Percentiles rank a stretch among this genome's conserved stretches.
Evolutionary conservation across 2,888 invertebrate species (phyloP).

Genomic region (Aporophyla lueneburgensis): DNA sequence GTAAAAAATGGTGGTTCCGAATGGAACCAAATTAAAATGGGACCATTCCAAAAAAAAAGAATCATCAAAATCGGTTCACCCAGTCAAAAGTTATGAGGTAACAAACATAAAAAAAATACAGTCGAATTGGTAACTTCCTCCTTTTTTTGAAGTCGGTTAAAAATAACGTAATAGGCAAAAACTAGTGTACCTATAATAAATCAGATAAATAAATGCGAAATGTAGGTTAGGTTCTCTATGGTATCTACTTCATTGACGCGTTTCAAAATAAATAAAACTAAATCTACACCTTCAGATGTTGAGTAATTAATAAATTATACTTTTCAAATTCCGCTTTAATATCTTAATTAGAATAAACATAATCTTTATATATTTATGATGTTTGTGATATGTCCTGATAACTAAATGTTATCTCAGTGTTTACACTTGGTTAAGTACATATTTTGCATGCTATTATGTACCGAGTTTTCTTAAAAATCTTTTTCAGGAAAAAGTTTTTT

Average conservation of each 20-base stretch:
- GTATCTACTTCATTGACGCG: neutral
- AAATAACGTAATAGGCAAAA: too few relatives aligned
- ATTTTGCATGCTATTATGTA: conserved; percentile 13
- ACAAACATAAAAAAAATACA: too few relatives aligned
- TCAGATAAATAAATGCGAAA: neutral
- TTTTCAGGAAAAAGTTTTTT: neutral
- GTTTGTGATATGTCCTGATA: conserved; percentile 42
- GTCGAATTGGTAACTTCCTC: too few relatives aligned
- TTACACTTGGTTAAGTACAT: conserved; percentile 4
- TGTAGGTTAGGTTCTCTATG: too few relatives aligned
- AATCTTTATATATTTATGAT: conserved; percentile 54
- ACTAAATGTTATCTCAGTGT: conserved; percentile 29
- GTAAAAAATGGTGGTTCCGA: too few relatives aligned
- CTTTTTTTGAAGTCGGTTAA: too few relatives aligned
- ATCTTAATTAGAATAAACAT: conserved; percentile 20
- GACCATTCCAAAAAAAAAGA: too few relatives aligned
- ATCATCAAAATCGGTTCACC: too few relatives aligned
- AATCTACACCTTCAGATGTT: neutral
- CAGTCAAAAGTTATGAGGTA: too few relatives aligned
- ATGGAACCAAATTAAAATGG: too few relatives aligned
- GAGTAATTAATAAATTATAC: conserved; percentile 7
- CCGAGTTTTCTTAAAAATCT: neutral
- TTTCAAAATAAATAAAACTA: neutral
- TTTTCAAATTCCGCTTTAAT: conserved; percentile 20
- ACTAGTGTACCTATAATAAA: too few relatives aligned